Conservation (phyloP, 2,888 invertebrate genomes). For the Chrysotoxum bicinctum region DNA sequence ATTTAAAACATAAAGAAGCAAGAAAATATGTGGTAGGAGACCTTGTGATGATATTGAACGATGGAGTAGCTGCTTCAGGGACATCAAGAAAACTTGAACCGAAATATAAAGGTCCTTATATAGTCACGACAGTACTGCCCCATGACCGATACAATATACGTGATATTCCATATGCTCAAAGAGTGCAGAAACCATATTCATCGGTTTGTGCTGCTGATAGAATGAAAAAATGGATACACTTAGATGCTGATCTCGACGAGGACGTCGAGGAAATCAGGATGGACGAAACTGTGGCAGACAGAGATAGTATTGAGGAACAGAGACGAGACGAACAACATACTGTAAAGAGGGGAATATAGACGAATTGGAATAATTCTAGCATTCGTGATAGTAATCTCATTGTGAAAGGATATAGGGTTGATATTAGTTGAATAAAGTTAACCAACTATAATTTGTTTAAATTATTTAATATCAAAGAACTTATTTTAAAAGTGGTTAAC, state of each 20-base stretch:
- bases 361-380: too few species aligned
- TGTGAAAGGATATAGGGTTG: too few species aligned
- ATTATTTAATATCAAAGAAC: too few species aligned
- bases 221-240: background rate
- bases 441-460: too few species aligned
- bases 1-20: background rate
- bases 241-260: background rate
- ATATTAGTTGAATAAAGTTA: too few species aligned
- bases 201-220: background rate
- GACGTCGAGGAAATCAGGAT: background rate
- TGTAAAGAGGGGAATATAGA: too few species aligned
- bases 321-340: too few species aligned
- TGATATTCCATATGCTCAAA: background rate
- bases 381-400: too few species aligned
- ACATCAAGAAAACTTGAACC: constrained; percentile 1
- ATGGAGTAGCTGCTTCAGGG: constrained; percentile 5
- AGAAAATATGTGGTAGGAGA: background rate
- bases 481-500: too few species aligned
- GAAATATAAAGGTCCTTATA: background rate
- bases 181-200: background rate
- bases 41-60: background rate
- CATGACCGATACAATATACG: background rate
- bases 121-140: background rate
- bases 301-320: too few species aligned
- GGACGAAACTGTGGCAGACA: too few species aligned